A percentile compares a stretch with the other conserved stretches of the same genome.
Conservation (phyloP, 2,113 vertebrate species). For the Gracilinanus agilis region DNA sequence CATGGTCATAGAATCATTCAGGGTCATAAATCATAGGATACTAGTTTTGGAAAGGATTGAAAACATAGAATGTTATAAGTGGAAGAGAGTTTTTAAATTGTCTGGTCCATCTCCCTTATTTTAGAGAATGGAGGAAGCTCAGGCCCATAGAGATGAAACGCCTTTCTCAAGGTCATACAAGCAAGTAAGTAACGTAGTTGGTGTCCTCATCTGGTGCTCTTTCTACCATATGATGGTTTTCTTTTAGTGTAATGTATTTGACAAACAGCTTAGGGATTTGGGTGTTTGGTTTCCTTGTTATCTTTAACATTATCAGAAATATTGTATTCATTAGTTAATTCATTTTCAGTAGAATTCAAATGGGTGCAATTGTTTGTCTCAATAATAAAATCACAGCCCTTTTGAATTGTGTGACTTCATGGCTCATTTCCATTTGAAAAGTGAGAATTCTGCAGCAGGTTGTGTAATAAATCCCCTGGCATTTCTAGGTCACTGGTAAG, state of each 20-base stretch:
- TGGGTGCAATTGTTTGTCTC: constrained; percentile 53
- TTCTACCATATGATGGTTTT: not conserved
- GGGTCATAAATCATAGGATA: not conserved
- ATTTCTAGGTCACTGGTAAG: constrained; percentile 70
- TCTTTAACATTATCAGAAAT: constrained; percentile 31
- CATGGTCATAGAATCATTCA: not conserved
- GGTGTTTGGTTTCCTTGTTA: not conserved
- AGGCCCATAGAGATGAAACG: not conserved
- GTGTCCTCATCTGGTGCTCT: not conserved
- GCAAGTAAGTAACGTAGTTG: not conserved
- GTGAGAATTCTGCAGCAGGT: constrained; percentile 28
- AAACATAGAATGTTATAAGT: not conserved
- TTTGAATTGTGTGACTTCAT: constrained; percentile 53
- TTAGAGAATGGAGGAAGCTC: not conserved
- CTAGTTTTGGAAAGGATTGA: not conserved
- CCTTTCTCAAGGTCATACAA: not conserved
- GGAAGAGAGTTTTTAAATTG: not conserved
- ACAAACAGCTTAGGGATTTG: not conserved
- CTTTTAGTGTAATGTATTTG: constrained; percentile 44
- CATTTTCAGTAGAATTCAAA: constrained; percentile 22
- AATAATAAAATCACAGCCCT: constrained; percentile 41
- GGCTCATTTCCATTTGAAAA: constrained; percentile 69
- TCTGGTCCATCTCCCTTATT: not conserved
- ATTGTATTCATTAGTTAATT: constrained; percentile 48
- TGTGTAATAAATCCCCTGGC: constrained; percentile 65